Evolutionary conservation across 2,888 invertebrate species (phyloP), one percentile per base, ranked within the genome.

Genomic region (Philonicus albiceps): DNA sequence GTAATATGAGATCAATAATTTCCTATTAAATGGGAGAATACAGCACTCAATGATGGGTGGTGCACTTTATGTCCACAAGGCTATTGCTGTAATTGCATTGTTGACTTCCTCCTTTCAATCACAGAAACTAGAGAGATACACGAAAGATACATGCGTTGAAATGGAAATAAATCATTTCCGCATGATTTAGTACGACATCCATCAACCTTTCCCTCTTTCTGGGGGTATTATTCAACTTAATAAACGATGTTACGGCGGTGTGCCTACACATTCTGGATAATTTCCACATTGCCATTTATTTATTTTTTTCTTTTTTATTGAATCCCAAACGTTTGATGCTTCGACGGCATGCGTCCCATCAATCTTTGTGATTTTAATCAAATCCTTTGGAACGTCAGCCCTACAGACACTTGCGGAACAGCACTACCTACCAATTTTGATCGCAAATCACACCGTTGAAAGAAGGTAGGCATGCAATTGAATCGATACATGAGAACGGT

Each of bases 81-180:
- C 78, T 49, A 78, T 78, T 78, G 27, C 49, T 37, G 49, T 78
- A 78, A 78, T 78, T 78, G 78, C 49, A 78, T 78, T 78, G 78
- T 78, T 78, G 78, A 78, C 78, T 78, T 78, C 78, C 78, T 43
- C 78, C 78, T 30, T 78, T 49, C 78, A 78, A 78, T 78, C 78
- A 78, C 3, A 30, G 78, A 43, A 78, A 78, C 43, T 49, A 16
- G 31, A 22, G 78, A 49, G 78, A 22, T 49, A 78, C 43, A 78
- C 13, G n/a, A 27, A 16, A 78, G 30, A 43, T 78, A 78, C 78
- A 78, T 78, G 43, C 49, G 78, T 31, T n/a, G 13, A 78, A 78
- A 78, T 13, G 16, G 49, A 78, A 37, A 78, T 78, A 78, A 78
- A 78, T 78, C 78, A 78, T 78, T 78, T 78, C 49, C 78, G n/a